Base-by-base conservation (phyloP, 1,140 invertebrate species). In the Amyelois transitella region DNA sequence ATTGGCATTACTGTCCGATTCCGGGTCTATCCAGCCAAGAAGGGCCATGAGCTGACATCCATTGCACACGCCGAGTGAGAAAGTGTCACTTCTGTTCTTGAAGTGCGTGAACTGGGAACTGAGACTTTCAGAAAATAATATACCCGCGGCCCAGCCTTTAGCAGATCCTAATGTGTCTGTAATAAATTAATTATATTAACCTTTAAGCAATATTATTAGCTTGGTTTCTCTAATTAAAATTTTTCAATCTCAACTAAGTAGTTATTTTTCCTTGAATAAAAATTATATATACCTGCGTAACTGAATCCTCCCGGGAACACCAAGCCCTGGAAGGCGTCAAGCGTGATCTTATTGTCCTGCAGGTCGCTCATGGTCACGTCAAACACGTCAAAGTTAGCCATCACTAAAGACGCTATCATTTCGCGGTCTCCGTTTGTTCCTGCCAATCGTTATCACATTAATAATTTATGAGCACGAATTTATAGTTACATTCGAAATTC, bases 261-360 rank as follows among this genome's bases (percentile, higher is more conserved):
- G n/a, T n/a, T n/a, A n/a, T n/a, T n/a, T n/a, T n/a, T n/a, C n/a
- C n/a, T n/a, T n/a, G n/a, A n/a, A n/a, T n/a, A n/a, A n/a, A n/a
- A n/a, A n/a, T n/a, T n/a, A 38, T 38, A 38, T 2, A 75, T 80
- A 94, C 94, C 94, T 25, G 97, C 98, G 89, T 98, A 99, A 85
- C 97, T 99, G 77, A 99, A 99, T 12, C 98, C 98, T 38, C 98
- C 98, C 2, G 98, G 97, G 74, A 99, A 99, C 24, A 98, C 92
- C 10, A 99, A 68, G 4, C 98, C 98, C 61, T 93, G 91, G 86
- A 99, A 99, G 12, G 89, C 79, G 53, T 96, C 93, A 6, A 99
- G 81, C 1, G 90, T 92, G 4, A 95, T 89, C 58, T 91, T 90
- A 59, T 91, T 90, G 25, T 89, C 86, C 10, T 96, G 75, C 12